These are phyloP conservation scores for Chelonus insularis DNA, from an alignment of 1,140 invertebrate genomes.

Conservation along the genomic window DNA sequence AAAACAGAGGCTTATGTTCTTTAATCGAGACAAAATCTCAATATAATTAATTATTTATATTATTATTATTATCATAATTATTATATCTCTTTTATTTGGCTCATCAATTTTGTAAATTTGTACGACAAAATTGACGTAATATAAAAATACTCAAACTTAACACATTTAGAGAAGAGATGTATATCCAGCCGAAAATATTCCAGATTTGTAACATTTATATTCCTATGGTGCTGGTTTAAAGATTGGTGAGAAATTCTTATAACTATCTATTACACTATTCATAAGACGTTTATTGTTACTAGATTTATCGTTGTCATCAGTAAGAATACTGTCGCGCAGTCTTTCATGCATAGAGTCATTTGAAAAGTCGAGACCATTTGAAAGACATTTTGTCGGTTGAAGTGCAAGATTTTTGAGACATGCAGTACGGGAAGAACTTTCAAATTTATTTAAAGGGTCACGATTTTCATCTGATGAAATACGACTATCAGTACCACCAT, in stretches of 20 bases:
- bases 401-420: conserved; percentile 27
- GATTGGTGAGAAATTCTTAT: conserved; percentile 32
- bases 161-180: conserved; percentile 18
- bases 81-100: neutral
- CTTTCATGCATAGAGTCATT: conserved; percentile 34
- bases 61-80: neutral
- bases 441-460: conserved; percentile 34
- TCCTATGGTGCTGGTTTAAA: conserved; percentile 33
- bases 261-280: conserved; percentile 27
- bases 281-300: conserved; percentile 25
- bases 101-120: neutral
- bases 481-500: conserved; percentile 9
- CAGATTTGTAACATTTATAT: neutral
- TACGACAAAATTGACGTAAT: conserved; percentile 24
- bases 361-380: conserved; percentile 36
- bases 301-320: conserved; percentile 32
- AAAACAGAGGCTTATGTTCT: conserved; percentile 9
- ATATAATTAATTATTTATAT: neutral
- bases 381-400: conserved; percentile 28
- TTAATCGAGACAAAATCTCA: too few relatives aligned
- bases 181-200: neutral
- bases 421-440: conserved; percentile 16
- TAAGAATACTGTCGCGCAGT: conserved; percentile 33
- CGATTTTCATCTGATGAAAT: conserved; percentile 41
- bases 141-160: conserved; percentile 29